A percentile compares a stretch with the other conserved stretches of the same genome.
These are phyloP conservation scores for Brachionus sp. DNA, from an alignment of 1,140 invertebrate species.

Conservation along the genomic window DNA sequence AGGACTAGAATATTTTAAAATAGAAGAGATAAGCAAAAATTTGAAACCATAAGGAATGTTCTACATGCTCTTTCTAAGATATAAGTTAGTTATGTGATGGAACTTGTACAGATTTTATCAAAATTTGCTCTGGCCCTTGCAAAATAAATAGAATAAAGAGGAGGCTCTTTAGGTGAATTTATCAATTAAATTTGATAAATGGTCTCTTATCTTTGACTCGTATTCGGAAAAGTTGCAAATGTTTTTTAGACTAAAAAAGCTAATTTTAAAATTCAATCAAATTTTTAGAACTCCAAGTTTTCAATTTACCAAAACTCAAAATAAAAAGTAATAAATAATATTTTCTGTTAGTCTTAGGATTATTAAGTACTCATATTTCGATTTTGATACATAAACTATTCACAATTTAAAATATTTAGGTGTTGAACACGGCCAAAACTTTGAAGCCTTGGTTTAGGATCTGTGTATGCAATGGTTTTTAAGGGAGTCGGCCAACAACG, in stretches of 20 bases:
- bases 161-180: background rate
- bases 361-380: background rate
- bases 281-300: background rate
- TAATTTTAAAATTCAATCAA: background rate
- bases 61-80: background rate
- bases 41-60: conserved; percentile 40
- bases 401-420: background rate
- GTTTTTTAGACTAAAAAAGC: background rate
- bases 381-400: background rate
- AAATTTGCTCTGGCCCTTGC: background rate
- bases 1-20: background rate
- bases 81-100: background rate
- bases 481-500: background rate
- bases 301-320: background rate
- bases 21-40: conserved; percentile 36
- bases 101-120: background rate
- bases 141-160: background rate
- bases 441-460: background rate
- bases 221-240: background rate
- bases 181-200: background rate
- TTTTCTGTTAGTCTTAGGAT: background rate
- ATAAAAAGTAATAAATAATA: background rate
- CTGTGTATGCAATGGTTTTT: background rate
- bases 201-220: background rate
- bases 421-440: background rate